These are phyloP conservation scores for Diploptera punctata DNA, from an alignment of 2,888 invertebrate genomes.

Conservation along the genomic window DNA sequence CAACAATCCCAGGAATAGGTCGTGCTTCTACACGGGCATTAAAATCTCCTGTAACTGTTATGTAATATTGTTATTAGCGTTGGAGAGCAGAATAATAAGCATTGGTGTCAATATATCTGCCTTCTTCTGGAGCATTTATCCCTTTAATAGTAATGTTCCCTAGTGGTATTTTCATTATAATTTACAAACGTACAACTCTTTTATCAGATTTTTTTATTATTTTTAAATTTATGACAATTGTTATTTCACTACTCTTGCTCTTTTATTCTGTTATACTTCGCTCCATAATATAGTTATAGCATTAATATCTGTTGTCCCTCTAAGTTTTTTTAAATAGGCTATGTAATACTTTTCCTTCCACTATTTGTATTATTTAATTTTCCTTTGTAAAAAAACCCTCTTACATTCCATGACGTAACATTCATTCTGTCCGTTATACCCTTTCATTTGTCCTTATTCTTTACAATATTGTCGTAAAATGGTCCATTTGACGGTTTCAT, in stretches of 20 bases:
- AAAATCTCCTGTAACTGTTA: conserved; percentile 2
- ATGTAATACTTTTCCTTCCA: not conserved
- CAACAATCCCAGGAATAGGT: not conserved
- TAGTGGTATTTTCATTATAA: not conserved
- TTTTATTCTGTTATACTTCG: not conserved
- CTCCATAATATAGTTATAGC: not conserved
- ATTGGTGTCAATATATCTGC: not conserved
- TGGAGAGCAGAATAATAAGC: no score
- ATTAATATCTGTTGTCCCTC: not conserved
- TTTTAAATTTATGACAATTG: not conserved
- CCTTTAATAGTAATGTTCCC: not conserved
- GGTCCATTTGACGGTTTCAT: not conserved
- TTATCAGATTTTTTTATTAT: not conserved
- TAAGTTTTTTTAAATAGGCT: not conserved
- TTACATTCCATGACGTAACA: not conserved
- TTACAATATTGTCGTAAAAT: not conserved
- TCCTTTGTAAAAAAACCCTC: not conserved
- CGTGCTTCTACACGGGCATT: not conserved
- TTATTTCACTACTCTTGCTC: not conserved
- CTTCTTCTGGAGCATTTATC: conserved; percentile 1
- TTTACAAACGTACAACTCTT: not conserved
- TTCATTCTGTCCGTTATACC: conserved; percentile 1
- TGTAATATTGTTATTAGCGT: not conserved
- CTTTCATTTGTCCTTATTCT: not conserved
- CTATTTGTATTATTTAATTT: not conserved